phyloP scores from a whole-genome alignment of 2,888 invertebrate genomes.

The Mythimna loreyi region DNA sequence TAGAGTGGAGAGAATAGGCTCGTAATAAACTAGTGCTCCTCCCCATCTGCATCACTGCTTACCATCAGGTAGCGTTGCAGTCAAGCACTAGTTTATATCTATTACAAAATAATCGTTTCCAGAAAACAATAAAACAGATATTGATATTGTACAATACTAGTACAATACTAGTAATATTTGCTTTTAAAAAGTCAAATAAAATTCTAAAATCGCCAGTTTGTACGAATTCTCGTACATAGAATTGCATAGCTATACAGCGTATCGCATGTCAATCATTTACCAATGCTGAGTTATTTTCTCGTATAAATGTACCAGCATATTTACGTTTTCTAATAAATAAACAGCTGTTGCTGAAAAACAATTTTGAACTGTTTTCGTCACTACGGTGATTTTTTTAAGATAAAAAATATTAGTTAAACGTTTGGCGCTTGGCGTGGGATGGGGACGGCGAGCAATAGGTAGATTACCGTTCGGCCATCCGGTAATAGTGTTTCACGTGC shows the following conservation, averaged over 20 bases:
- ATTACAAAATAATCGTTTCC: too few species aligned
- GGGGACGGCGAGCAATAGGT: too few species aligned
- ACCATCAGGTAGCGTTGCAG: too few species aligned
- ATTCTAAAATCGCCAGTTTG: neutral
- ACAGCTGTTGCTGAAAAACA: slow-evolving; percentile 27
- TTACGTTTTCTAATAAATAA: slow-evolving; percentile 19
- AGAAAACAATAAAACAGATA: slow-evolving; percentile 10
- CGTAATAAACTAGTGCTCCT: too few species aligned
- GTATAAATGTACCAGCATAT: slow-evolving; percentile 13
- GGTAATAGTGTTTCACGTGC: too few species aligned
- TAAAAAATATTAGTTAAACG: slow-evolving; percentile 2
- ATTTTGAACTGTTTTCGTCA: slow-evolving; percentile 23
- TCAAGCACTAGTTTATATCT: too few species aligned
- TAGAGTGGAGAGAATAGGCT: too few species aligned
- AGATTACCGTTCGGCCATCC: too few species aligned
- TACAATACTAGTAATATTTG: neutral
- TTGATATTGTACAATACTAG: neutral
- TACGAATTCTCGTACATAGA: neutral
- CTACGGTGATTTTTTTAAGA: neutral
- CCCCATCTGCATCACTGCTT: too few species aligned
- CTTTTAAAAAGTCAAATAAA: slow-evolving; percentile 9
- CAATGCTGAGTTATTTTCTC: slow-evolving; percentile 11
- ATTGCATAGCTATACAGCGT: too few species aligned
- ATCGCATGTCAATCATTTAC: slow-evolving; percentile 33
- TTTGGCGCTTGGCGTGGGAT: too few species aligned